A percentile compares a stretch with the other conserved stretches of the same genome.
These are phyloP conservation scores for Prionchulus punctatus DNA, from an alignment of 2,888 invertebrate species.

Conservation along the genomic window DNA sequence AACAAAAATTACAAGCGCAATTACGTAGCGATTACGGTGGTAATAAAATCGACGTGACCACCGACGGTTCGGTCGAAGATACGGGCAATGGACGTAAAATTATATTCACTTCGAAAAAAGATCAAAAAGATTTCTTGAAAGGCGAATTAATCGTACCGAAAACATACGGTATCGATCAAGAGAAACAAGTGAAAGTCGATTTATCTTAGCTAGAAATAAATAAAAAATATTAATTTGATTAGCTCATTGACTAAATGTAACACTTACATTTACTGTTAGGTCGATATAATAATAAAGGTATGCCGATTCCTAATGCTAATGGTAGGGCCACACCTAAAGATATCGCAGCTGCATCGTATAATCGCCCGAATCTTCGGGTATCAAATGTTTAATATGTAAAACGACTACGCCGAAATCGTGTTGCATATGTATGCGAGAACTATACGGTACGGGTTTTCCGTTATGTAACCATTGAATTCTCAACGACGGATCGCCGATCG, in stretches of 20 bases:
- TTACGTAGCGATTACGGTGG: background rate
- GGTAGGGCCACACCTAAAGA: too few relatives aligned
- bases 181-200: background rate
- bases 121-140: conserved; percentile 8
- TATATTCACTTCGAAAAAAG: background rate
- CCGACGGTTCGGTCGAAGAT: background rate
- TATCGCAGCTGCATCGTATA: too few relatives aligned
- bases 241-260: too few relatives aligned
- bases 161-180: background rate
- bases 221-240: too few relatives aligned
- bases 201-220: too few relatives aligned
- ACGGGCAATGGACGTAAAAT: background rate
- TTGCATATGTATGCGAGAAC: conserved; percentile 66
- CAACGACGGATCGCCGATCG: conserved; percentile 72
- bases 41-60: background rate
- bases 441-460: conserved; percentile 51
- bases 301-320: too few relatives aligned
- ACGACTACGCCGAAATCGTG: conserved; percentile 96
- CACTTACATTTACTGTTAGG: too few relatives aligned
- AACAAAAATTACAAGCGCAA: background rate
- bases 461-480: conserved; percentile 89
- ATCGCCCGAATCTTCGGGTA: conserved; percentile 85
- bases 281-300: too few relatives aligned
- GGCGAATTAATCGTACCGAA: conserved; percentile 3
- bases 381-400: conserved; percentile 77